Evolutionary conservation across 1,140 invertebrate species (phyloP).

Genomic region (Habropoda laboriosa): DNA sequence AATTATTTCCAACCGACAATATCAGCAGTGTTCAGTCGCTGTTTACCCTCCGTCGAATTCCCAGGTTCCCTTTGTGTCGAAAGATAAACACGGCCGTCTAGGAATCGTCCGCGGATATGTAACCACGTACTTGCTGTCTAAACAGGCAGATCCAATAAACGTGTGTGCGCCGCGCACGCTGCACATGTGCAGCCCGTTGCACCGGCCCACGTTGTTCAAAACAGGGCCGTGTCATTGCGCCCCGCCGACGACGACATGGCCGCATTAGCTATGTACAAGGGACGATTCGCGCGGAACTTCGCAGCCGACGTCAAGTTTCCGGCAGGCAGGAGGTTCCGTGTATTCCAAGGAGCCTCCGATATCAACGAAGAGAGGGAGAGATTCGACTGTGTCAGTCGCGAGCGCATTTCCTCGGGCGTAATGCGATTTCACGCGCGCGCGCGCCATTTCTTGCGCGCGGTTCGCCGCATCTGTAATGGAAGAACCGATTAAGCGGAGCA

Average conservation of each 20-base stretch:
- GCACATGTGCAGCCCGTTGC: background rate
- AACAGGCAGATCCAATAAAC: constrained; percentile 22
- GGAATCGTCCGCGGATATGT: constrained; percentile 11
- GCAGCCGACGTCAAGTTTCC: constrained; percentile 42
- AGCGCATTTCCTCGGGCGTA: constrained; percentile 30
- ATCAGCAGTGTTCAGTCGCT: background rate
- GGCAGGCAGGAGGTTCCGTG: background rate
- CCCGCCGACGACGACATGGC: background rate
- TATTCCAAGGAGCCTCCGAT: constrained; percentile 32
- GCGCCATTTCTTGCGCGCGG: constrained; percentile 9
- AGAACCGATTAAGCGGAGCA: constrained; percentile 54
- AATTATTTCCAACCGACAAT: constrained; percentile 6
- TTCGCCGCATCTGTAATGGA: constrained; percentile 55
- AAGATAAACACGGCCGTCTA: background rate
- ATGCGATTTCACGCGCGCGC: constrained; percentile 47
- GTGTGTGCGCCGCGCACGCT: background rate
- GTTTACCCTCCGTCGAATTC: background rate
- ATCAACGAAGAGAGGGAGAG: constrained; percentile 9
- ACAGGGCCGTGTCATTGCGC: background rate
- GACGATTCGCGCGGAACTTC: constrained; percentile 31
- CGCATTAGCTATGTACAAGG: background rate
- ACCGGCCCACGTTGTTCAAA: background rate
- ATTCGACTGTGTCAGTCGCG: constrained; percentile 32
- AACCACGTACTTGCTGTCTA: constrained; percentile 24
- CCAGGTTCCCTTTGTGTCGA: background rate